Percentiles rank a stretch among this genome's conserved stretches.
phyloP scores from a whole-genome alignment of 2,113 vertebrate genomes.

The Microcebus murinus region DNA sequence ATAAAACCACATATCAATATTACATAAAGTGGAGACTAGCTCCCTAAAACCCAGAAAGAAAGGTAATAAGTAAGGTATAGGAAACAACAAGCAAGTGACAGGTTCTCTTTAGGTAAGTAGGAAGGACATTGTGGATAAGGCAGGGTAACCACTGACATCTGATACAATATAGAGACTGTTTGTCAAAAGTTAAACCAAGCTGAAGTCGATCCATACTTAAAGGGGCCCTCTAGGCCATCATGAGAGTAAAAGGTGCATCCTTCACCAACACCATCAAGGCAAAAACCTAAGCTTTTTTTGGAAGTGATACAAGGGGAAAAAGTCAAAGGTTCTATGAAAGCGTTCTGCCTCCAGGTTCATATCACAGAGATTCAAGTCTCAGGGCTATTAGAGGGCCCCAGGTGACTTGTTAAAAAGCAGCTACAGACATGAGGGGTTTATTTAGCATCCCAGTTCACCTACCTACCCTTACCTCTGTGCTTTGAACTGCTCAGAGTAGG shows the following conservation, averaged over 20 bases:
- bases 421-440: constrained; percentile 62
- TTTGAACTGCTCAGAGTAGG: constrained; percentile 74
- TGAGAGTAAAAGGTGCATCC: constrained; percentile 34
- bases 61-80: background rate
- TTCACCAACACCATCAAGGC: constrained; percentile 51
- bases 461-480: constrained; percentile 70
- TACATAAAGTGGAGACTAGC: background rate
- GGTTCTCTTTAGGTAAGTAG: background rate
- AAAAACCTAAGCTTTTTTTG: constrained; percentile 52
- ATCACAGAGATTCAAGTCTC: constrained; percentile 73
- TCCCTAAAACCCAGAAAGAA: background rate
- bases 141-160: background rate
- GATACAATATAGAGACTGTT: background rate
- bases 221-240: constrained; percentile 18
- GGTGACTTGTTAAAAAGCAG: constrained; percentile 70
- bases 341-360: constrained; percentile 60
- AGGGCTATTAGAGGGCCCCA: constrained; percentile 71
- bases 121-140: background rate
- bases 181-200: constrained; percentile 31
- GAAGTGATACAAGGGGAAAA: constrained; percentile 47
- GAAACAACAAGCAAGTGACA: background rate
- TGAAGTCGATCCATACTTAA: constrained; percentile 53
- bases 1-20: background rate
- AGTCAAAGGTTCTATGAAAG: constrained; percentile 74
- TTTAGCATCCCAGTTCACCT: constrained; percentile 66